These are phyloP conservation scores for Solenopsis invicta DNA, from an alignment of 1,140 invertebrate species.

Conservation along the genomic window DNA sequence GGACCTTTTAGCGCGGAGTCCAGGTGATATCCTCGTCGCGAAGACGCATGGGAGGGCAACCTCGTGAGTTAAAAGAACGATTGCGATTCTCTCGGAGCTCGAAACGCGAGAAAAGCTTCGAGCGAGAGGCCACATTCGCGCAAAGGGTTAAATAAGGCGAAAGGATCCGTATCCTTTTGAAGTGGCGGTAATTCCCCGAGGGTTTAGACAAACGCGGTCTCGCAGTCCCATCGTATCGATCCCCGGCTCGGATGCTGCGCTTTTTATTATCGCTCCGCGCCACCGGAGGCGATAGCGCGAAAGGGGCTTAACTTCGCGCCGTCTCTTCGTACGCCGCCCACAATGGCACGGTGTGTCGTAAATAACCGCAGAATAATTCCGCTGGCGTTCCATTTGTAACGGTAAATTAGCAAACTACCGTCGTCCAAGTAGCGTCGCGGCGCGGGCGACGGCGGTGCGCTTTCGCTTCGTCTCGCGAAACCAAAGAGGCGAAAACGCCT, in stretches of 20 bases:
- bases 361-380: slow-evolving; percentile 60
- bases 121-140: not conserved
- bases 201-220: slow-evolving; percentile 52
- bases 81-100: not conserved
- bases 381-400: slow-evolving; percentile 55
- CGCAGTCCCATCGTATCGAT: slow-evolving; percentile 47
- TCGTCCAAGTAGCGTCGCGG: not conserved
- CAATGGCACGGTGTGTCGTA: slow-evolving; percentile 37
- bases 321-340: slow-evolving; percentile 10
- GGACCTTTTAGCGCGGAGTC: not conserved
- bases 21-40: not conserved
- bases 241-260: slow-evolving; percentile 41
- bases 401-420: slow-evolving; percentile 53
- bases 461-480: slow-evolving; percentile 21
- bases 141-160: slow-evolving; percentile 54
- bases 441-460: not conserved
- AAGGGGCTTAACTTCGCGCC: slow-evolving; percentile 53
- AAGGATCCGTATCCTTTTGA: slow-evolving; percentile 41
- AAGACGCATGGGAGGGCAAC: not conserved
- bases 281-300: slow-evolving; percentile 51
- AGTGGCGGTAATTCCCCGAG: slow-evolving; percentile 43
- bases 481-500: slow-evolving; percentile 44
- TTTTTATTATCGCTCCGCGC: slow-evolving; percentile 53
- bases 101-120: slow-evolving; percentile 17
- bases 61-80: not conserved